Base-by-base conservation (phyloP, 1,140 invertebrate species). In the Drosophila pseudoananassae region DNA sequence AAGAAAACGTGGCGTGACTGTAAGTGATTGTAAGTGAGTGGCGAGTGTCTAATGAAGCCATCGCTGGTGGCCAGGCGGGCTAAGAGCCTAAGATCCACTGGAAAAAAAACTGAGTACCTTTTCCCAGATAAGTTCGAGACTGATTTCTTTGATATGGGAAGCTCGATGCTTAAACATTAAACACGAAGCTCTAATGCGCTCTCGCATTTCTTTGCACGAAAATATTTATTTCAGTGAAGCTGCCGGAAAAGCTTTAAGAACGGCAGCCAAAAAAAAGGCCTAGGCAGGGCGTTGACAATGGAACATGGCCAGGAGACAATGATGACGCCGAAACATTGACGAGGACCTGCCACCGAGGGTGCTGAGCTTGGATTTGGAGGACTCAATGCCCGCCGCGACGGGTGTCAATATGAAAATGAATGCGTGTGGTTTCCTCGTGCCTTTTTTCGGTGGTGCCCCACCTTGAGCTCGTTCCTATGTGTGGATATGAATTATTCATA, bases 401-500 rank as follows among this genome's bases (percentile, higher is more conserved):
- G 78, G 82, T 87, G 82, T 82, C 83, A 87, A 88, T 88, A 78
- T 82, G 82, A 82, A 82, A 87, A 85, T 87, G 78, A 88, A 69
- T 82, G 75, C 75, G 78, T 88, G 65, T 72, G 61, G 61, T 58
- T 69, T 40, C 49, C 53, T 49, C 53, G 5, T 58, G 33, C 49
- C 55, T 59, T 27, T 50, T 43, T 2, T 14, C 12, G 54, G 52
- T 45, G 31, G 8, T 23, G 40, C 51, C 14, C 29, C 49, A 43
- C 29, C 49, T 70, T 52, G 15, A 68, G 46, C 15, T 47, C 31
- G 58, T 31, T 31, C 76, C 72, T 59, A 70, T 77, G 81, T 85
- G 68, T 78, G 66, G 71, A 76, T 87, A 87, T 87, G 83, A 87
- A 87, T 87, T 87, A 87, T 87, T 87, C 83, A 87, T 87, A 87